phyloP scores from a whole-genome alignment of 2,797 vertebrate genomes.

The Varecia variegata region DNA sequence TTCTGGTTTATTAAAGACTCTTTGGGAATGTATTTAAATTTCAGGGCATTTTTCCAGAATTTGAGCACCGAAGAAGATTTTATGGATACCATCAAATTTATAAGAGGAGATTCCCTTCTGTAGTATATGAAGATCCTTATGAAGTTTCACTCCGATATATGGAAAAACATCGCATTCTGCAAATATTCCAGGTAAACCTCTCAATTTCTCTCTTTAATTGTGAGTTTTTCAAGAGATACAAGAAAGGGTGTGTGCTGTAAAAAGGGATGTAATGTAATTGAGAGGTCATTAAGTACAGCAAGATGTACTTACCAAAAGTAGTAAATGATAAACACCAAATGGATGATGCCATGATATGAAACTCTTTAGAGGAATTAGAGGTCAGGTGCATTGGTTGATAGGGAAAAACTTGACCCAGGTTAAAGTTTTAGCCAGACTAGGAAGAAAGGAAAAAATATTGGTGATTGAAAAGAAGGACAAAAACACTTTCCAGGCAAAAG shows the following conservation, averaged over 20 bases:
- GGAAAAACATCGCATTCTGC: constrained; percentile 87
- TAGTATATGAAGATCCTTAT: constrained; percentile 84
- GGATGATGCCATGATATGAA: neutral
- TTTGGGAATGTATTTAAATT: constrained; percentile 42
- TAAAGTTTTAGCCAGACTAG: neutral
- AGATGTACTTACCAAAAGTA: neutral
- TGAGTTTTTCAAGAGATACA: neutral
- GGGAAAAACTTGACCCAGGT: neutral
- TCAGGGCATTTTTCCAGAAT: constrained; percentile 5
- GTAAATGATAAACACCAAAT: constrained; percentile 23
- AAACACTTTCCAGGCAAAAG: neutral
- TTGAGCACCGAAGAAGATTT: neutral
- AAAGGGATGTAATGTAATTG: neutral
- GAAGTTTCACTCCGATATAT: constrained; percentile 84
- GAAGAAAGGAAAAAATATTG: neutral
- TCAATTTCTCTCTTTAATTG: constrained; percentile 15
- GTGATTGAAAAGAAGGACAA: neutral
- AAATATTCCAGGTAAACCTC: constrained; percentile 88
- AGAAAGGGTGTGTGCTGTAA: neutral
- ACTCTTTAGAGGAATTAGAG: neutral
- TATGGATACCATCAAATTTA: accelerated
- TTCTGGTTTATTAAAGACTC: constrained; percentile 29
- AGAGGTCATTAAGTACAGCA: neutral
- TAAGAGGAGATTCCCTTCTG: neutral
- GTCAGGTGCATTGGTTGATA: neutral